These are phyloP conservation scores for Pocota personata DNA, from an alignment of 2,888 invertebrate genomes.

Conservation along the genomic window DNA sequence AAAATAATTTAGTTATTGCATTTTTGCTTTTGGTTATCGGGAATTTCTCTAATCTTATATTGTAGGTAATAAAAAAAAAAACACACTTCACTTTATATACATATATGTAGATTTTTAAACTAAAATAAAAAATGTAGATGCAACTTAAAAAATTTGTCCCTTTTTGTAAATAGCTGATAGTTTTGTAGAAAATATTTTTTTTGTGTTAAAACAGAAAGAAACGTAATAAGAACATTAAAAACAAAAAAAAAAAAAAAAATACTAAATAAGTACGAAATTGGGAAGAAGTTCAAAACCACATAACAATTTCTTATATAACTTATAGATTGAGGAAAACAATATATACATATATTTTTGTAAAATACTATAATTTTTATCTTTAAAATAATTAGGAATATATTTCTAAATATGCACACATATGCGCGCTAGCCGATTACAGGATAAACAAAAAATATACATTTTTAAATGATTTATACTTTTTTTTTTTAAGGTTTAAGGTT, in stretches of 20 bases:
- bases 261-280: slow-evolving; percentile 9
- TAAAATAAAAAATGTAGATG: background rate
- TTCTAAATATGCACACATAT: slow-evolving; percentile 5
- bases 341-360: slow-evolving; percentile 48
- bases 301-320: slow-evolving; percentile 9
- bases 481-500: background rate
- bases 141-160: slow-evolving; percentile 2
- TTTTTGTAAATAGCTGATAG: slow-evolving; percentile 26
- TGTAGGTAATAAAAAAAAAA: background rate
- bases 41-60: slow-evolving; percentile 29
- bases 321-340: slow-evolving; percentile 29
- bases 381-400: slow-evolving; percentile 12
- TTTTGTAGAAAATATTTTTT: slow-evolving; percentile 13
- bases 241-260: background rate
- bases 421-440: background rate
- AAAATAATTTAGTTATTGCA: slow-evolving; percentile 19
- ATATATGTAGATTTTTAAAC: slow-evolving; percentile 16
- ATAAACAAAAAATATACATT: background rate
- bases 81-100: background rate
- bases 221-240: no score
- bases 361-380: slow-evolving; percentile 23
- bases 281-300: background rate
- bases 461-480: background rate
- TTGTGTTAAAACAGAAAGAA: background rate
- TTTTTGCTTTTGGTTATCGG: slow-evolving; percentile 47